These are phyloP conservation scores for Cariama cristata DNA, from an alignment of 2,113 vertebrate genomes.

Conservation along the genomic window DNA sequence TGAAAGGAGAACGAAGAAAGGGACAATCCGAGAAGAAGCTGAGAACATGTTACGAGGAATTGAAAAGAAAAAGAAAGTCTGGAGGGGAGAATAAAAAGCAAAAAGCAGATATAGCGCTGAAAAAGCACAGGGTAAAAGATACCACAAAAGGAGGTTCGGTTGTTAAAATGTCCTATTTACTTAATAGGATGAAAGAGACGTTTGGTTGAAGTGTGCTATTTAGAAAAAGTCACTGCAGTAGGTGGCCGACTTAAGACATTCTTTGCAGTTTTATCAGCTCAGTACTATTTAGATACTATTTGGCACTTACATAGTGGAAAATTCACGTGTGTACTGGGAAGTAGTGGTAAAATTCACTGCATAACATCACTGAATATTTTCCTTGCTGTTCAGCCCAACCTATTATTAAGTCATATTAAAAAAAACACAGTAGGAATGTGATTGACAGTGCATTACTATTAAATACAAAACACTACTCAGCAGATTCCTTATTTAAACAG, in stretches of 20 bases:
- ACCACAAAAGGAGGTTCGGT: neutral
- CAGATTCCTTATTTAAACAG: conserved; percentile 27
- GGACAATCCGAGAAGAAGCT: neutral
- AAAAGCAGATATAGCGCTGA: neutral
- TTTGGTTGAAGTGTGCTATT: neutral
- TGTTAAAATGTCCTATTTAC: neutral
- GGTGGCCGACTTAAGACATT: neutral
- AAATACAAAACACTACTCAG: conserved; percentile 24
- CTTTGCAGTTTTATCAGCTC: neutral
- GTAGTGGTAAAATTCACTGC: conserved; percentile 10
- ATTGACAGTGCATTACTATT: neutral
- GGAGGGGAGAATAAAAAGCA: neutral
- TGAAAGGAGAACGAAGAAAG: neutral
- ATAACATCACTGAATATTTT: conserved; percentile 45
- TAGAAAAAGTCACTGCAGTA: neutral
- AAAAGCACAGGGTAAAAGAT: neutral
- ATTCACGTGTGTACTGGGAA: neutral
- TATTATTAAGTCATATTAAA: conserved; percentile 35
- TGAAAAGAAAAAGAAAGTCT: neutral
- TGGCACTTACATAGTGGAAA: conserved; percentile 18
- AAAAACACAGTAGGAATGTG: neutral
- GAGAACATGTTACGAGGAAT: neutral
- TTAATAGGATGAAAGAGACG: neutral
- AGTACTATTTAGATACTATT: neutral
- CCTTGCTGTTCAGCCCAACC: conserved; percentile 41